Conservation (phyloP, 1,140 invertebrate genomes). For the Notospermus geniculatus region DNA sequence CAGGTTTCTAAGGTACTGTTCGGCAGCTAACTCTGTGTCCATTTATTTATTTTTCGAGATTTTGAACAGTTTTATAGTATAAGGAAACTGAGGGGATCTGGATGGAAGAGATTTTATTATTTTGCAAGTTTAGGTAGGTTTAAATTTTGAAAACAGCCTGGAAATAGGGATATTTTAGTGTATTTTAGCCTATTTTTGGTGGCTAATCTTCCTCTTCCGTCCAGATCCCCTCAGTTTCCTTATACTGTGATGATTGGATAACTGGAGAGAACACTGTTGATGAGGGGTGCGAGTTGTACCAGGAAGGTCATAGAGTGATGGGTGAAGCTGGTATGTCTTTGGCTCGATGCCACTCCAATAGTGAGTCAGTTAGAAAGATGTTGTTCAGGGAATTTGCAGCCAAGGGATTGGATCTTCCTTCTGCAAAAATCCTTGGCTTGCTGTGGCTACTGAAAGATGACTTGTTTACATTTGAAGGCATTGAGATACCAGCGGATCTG, state of each 20-base stretch:
- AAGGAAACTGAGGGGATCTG: too few species aligned
- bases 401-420: background rate
- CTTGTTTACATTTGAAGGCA: background rate
- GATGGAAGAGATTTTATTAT: too few species aligned
- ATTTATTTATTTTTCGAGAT: too few species aligned
- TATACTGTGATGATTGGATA: constrained; percentile 56
- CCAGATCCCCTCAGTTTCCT: too few species aligned
- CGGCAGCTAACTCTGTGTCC: too few species aligned
- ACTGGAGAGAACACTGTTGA: constrained; percentile 41
- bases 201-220: too few species aligned
- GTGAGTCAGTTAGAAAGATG: background rate
- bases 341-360: background rate
- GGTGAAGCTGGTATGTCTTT: constrained; percentile 1
- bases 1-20: too few species aligned
- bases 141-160: too few species aligned
- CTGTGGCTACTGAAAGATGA: background rate
- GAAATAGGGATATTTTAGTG: too few species aligned
- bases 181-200: too few species aligned
- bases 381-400: background rate
- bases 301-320: background rate
- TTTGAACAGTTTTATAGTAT: too few species aligned
- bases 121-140: too few species aligned
- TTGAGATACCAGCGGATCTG: background rate
- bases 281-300: constrained; percentile 36
- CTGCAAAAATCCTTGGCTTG: background rate